These are phyloP conservation scores for Leucoraja ocellata DNA, from an alignment of 2,797 vertebrate genomes.

Conservation along the genomic window DNA sequence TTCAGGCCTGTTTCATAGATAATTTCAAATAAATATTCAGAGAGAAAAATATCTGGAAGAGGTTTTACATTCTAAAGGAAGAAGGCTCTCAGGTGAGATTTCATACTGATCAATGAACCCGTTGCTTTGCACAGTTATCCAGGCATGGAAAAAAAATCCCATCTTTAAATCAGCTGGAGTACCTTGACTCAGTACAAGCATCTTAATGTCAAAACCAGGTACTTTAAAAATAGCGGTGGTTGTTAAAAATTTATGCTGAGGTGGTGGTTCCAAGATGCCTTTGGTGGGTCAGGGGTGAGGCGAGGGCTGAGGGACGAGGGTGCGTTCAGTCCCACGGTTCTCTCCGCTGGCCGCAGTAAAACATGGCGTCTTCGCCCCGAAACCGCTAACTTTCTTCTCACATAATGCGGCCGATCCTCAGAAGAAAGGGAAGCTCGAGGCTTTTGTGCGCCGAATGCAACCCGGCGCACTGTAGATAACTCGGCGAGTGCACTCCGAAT, in stretches of 20 bases:
- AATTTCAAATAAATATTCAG: not conserved
- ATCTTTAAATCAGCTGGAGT: not conserved
- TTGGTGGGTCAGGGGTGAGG: not conserved
- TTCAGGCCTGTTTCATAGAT: not conserved
- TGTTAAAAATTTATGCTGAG: not conserved
- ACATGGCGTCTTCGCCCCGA: slow-evolving; percentile 40
- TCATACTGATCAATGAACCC: not conserved
- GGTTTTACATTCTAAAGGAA: not conserved
- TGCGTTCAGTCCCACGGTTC: not conserved
- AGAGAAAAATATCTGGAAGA: not conserved
- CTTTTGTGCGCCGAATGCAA: slow-evolving; percentile 49
- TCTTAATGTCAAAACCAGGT: not conserved
- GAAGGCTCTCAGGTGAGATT: not conserved
- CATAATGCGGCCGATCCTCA: slow-evolving; percentile 43
- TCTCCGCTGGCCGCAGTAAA: not conserved
- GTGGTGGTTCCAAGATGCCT: not conserved
- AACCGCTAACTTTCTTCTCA: slow-evolving; percentile 41
- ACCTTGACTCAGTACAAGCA: no score
- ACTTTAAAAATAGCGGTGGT: not conserved
- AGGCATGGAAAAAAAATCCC: not conserved
- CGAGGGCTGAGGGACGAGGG: not conserved
- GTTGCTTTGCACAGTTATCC: not conserved
- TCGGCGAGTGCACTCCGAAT: slow-evolving; percentile 19
- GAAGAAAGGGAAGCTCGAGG: slow-evolving; percentile 42
- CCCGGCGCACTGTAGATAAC: slow-evolving; percentile 48